Base-by-base conservation (phyloP, 2,888 invertebrate genomes). In the Aromia moschata region DNA sequence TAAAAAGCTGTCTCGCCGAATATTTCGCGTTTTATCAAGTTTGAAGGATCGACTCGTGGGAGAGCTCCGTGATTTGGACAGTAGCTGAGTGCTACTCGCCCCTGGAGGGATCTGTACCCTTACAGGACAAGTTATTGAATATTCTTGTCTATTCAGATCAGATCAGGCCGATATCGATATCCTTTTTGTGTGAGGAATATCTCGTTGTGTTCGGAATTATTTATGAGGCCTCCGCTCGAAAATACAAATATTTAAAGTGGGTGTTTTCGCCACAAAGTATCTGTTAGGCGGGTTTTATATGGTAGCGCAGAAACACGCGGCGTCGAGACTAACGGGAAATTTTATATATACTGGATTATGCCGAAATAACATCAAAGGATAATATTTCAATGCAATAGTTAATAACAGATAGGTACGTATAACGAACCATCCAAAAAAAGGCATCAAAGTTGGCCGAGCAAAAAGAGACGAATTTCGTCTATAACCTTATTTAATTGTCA, bases 21-120 rank as follows among this genome's bases (percentile, higher is more conserved):
- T 76, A 76, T 78, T 74, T 70, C 65, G 66, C 70, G 71, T 75
- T 77, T 74, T 74, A 77, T 74, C 68, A 70, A 71, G 72, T 76
- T 74, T 75, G 75, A 74, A 71, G 70, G 74, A 70, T 58, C 64
- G 58, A 62, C 77, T 68, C 77, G 55, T 49, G 78, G 75, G 77
- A 70, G 68, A 64, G 70, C 64, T 62, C 74, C 54, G 71, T 76
- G 78, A 79, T 79, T 79, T 79, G 79, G 79, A 77, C 79, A 78
- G 74, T 75, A 74, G 73, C 69, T 77, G 78, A 78, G 78, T 77
- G 78, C 77, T 76, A 69, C 47, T 52, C 59, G 65, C 65, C 65
- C 71, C 72, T 65, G 67, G 49, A 41, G 75, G 77, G 76, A 76
- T 69, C 67, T 57, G 64, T 64, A 71, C 70, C 69, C 72, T 70